Conservation (phyloP, 1,140 invertebrate genomes). For the Mycetomoellerius zeteki region DNA sequence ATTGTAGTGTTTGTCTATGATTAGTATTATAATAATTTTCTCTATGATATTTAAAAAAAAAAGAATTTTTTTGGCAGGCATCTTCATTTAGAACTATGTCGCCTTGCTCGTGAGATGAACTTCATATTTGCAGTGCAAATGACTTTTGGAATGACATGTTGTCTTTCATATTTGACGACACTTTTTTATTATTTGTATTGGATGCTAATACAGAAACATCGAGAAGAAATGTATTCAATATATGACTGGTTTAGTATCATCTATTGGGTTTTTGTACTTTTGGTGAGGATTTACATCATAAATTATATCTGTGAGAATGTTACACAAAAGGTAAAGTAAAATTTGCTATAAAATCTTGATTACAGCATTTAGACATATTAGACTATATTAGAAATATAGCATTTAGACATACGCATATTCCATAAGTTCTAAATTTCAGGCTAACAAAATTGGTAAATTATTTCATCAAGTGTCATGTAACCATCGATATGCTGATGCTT, state of each 20-base stretch:
- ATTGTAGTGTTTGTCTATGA: neutral
- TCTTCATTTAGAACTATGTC: slow-evolving; percentile 43
- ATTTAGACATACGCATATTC: neutral
- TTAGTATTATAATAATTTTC: no score
- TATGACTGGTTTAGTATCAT: neutral
- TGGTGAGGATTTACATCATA: neutral
- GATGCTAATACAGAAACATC: neutral
- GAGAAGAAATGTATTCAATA: neutral
- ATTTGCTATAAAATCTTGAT: neutral
- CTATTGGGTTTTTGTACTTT: neutral
- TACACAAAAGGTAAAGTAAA: slow-evolving; percentile 7
- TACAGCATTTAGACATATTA: no score
- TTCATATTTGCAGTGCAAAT: slow-evolving; percentile 21
- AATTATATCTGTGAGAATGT: slow-evolving; percentile 14
- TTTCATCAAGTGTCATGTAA: neutral
- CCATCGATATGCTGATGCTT: neutral
- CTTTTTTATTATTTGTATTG: neutral
- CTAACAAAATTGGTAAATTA: neutral
- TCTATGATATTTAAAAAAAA: neutral
- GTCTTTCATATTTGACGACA: neutral
- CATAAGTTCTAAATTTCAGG: slow-evolving; percentile 22
- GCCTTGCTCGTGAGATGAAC: slow-evolving; percentile 8
- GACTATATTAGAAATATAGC: no score
- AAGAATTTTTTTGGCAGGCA: slow-evolving; percentile 1
- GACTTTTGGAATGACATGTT: slow-evolving; percentile 16